Evolutionary conservation across 2,113 vertebrate species (phyloP), one percentile per base, ranked within the genome.

Genomic region (Apteryx owenii): DNA sequence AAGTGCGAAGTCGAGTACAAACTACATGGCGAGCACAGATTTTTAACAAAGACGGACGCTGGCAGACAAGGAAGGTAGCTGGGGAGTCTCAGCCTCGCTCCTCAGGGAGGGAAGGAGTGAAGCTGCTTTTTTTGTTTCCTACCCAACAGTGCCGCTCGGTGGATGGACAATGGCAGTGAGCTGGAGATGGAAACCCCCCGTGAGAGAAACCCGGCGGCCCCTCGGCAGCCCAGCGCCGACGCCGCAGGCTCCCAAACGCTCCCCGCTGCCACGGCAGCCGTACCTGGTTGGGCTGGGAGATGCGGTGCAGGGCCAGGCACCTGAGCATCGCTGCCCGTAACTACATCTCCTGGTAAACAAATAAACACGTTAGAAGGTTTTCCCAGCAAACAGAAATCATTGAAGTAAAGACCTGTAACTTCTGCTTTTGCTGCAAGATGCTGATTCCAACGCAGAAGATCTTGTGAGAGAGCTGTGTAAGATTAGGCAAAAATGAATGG

Each of bases 261-360:
- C 51, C 96, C 69, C 3, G 91, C 93, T 94, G 97, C 92, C 92
- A 90, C 97, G 77, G 97, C 56, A 97, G 97, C 96, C 92, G 95
- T 99, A 99, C 99, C 99, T 99, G 98, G 98, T 95, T 98, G 97
- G 96, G 99, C 98, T 97, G 98, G 96, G 92, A 98, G 97, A 88
- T 98, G 98, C 98, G 98, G 99, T 88, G 90, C 97, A 77, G 98
- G 98, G 97, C 96, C 97, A 96, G 98, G 98, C 96, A 96, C 97
- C 97, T 98, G 98, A 96, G 98, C 98, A 85, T 96, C 98, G 92
- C 97, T 98, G 97, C 98, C 98, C 96, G 98, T 97, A 97, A 98
- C 98, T 95, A 97, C 96, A 98, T 99, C 98, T 97, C 98, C 98
- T 98, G 95, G 58, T 61, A 22, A 94, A 98, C 95, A 99, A 96